Conservation (phyloP, 2,888 invertebrate genomes). For the Eilema depressum region DNA sequence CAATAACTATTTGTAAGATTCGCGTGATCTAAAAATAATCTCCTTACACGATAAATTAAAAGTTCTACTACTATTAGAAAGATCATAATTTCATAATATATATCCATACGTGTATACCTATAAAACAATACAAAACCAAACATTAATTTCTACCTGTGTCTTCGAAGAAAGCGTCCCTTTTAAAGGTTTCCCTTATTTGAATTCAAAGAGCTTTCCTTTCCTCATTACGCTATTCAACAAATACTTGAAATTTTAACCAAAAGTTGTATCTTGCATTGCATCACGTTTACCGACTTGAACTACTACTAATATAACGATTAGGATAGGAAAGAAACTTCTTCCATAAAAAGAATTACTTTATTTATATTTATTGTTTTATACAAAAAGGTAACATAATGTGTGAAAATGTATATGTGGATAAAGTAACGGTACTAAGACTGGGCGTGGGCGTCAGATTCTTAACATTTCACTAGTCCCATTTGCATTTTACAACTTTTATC, state of each 20-base stretch:
- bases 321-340: conserved; percentile 43
- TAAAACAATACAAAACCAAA: background rate
- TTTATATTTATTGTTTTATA: conserved; percentile 43
- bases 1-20: no score
- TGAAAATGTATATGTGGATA: conserved; percentile 71
- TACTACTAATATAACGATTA: conserved; percentile 27
- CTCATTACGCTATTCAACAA: conserved; percentile 20
- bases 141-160: conserved; percentile 8
- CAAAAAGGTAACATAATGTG: conserved; percentile 58
- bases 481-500: conserved; percentile 86
- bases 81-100: background rate
- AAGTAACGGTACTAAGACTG: conserved; percentile 71
- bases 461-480: conserved; percentile 82
- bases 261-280: conserved; percentile 40
- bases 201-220: conserved; percentile 5
- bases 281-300: conserved; percentile 33
- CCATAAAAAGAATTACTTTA: conserved; percentile 52
- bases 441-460: conserved; percentile 80
- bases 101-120: background rate
- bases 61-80: no score
- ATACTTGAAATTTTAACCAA: conserved; percentile 42
- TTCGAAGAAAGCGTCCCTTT: background rate
- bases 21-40: no score
- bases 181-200: background rate
- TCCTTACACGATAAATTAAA: no score